Percentiles rank a stretch among this genome's conserved stretches.
Conservation (phyloP, 2,113 vertebrate genomes). For the Paracyprichromis sp. region DNA sequence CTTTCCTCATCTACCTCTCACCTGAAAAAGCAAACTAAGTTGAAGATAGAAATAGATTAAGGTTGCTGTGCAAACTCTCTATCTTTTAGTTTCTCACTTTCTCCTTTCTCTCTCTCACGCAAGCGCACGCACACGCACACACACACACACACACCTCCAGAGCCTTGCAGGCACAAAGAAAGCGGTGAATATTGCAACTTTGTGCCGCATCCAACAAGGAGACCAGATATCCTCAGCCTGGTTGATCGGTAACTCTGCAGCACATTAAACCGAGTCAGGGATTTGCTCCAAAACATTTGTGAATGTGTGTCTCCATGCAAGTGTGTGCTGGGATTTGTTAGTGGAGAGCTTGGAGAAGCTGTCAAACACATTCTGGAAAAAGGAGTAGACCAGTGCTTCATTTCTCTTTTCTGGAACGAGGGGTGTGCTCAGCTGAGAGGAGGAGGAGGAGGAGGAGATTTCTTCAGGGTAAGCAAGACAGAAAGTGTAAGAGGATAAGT, state of each 20-base stretch:
- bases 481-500: neutral
- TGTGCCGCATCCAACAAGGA: slow-evolving; percentile 6
- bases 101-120: neutral
- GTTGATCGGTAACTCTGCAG: slow-evolving; percentile 25
- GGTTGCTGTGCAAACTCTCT: neutral
- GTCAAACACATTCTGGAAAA: slow-evolving; percentile 38
- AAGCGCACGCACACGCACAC: neutral
- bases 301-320: neutral
- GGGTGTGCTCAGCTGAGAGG: neutral
- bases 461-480: neutral
- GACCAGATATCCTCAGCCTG: neutral
- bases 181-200: slow-evolving; percentile 10
- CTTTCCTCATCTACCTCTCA: neutral
- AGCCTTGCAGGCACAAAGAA: neutral
- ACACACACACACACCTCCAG: neutral
- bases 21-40: neutral
- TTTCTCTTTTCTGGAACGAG: neutral
- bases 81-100: neutral
- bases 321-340: slow-evolving; percentile 9
- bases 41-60: neutral
- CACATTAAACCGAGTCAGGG: neutral
- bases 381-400: neutral
- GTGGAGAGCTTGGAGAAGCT: neutral
- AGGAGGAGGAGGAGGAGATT: neutral
- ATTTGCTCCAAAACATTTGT: slow-evolving; percentile 3